These are phyloP conservation scores for Haemorhous mexicanus DNA, from an alignment of 2,113 vertebrate species.

Conservation along the genomic window DNA sequence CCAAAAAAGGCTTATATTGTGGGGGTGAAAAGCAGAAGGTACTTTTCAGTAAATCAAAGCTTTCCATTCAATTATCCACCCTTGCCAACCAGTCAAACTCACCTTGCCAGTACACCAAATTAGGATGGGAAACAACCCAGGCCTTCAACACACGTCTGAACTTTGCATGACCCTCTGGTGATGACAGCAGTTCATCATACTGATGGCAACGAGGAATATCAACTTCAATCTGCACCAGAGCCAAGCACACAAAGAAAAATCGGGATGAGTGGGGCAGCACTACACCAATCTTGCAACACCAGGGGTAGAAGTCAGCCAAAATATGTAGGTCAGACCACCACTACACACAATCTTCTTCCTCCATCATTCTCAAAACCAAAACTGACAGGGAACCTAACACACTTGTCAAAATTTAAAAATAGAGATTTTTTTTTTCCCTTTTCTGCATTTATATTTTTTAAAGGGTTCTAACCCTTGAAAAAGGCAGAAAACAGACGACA, in stretches of 20 bases:
- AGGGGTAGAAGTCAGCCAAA: background rate
- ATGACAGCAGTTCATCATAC: conserved; percentile 95
- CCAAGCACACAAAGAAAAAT: background rate
- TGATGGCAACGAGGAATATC: conserved; percentile 99
- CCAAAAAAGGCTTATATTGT: background rate
- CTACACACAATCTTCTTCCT: background rate
- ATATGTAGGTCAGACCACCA: background rate
- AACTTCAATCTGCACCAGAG: conserved; percentile 89
- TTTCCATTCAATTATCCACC: background rate
- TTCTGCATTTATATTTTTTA: background rate
- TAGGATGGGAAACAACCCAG: conserved; percentile 97
- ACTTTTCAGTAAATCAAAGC: background rate
- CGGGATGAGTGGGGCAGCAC: background rate
- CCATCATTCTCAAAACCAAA: background rate
- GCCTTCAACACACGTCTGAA: conserved; percentile 95
- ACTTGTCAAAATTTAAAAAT: background rate
- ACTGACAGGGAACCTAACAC: background rate
- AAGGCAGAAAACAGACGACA: background rate
- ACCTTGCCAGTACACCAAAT: conserved; percentile 99
- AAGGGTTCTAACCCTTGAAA: background rate
- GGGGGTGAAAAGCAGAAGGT: background rate
- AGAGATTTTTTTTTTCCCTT: background rate
- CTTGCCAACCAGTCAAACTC: conserved; percentile 5
- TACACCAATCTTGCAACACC: background rate
- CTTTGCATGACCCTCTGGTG: conserved; percentile 93